Percentiles rank a stretch among this genome's conserved stretches.
Conservation (phyloP, 1,140 invertebrate species). For the Holcopasites calliopsidis region DNA sequence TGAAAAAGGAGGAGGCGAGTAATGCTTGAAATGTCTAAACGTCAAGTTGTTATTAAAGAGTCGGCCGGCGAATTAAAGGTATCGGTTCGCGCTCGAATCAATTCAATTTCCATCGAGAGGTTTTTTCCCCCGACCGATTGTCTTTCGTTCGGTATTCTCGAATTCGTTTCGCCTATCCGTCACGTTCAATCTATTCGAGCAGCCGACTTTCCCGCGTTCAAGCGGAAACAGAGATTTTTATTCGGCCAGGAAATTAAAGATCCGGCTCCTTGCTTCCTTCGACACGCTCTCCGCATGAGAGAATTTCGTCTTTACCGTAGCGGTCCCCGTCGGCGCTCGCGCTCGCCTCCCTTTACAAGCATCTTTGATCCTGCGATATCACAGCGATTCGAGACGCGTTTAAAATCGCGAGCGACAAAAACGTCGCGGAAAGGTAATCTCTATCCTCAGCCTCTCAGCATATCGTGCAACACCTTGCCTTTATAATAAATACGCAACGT, state of each 20-base stretch:
- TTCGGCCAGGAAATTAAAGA: conserved; percentile 34
- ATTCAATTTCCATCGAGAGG: conserved; percentile 6
- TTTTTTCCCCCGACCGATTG: neutral
- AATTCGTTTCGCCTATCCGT: neutral
- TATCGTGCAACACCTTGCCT: no score
- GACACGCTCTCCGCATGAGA: neutral
- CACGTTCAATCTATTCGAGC: conserved; percentile 21
- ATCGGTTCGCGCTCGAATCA: neutral
- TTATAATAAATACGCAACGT: neutral
- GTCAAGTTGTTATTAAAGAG: neutral
- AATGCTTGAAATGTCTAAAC: neutral
- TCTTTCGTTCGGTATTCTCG: neutral
- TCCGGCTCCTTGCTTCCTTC: neutral
- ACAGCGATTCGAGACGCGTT: neutral
- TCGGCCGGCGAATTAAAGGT: conserved; percentile 5
- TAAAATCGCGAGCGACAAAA: no score
- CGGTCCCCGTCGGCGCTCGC: neutral
- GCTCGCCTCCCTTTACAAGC: no score
- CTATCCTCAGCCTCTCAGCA: no score
- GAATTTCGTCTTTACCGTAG: neutral
- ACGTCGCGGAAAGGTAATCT: neutral
- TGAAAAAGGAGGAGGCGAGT: neutral
- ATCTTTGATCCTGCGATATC: no score
- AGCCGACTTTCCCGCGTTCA: neutral
- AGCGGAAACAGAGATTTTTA: conserved; percentile 1